Conservation (phyloP, 2,797 vertebrate species). For the Sylvilagus floridanus region DNA sequence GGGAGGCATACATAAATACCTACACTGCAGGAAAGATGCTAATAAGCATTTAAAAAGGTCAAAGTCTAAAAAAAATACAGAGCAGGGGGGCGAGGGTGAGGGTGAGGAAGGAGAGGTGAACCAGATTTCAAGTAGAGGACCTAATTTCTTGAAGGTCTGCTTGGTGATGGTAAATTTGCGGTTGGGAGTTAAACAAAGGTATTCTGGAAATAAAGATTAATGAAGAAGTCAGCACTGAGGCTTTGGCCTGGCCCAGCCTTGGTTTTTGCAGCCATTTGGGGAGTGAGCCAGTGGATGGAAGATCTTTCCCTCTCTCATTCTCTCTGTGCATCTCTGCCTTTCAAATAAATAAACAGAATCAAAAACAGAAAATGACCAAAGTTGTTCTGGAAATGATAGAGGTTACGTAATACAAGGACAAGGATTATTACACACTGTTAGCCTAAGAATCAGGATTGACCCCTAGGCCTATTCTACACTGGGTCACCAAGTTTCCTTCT, state of each 20-base stretch:
- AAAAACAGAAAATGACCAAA: too few species aligned
- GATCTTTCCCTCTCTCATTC: too few species aligned
- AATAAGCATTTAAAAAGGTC: conserved; percentile 41
- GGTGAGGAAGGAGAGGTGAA: neutral
- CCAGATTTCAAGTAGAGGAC: conserved; percentile 26
- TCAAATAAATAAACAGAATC: too few species aligned
- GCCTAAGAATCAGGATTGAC: neutral
- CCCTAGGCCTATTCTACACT: neutral
- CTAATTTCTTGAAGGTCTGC: neutral
- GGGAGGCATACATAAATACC: neutral
- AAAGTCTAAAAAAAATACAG: neutral
- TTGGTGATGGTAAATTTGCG: conserved; percentile 33
- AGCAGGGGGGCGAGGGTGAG: too few species aligned
- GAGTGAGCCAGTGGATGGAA: too few species aligned
- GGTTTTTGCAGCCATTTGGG: too few species aligned
- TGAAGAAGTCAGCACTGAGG: neutral
- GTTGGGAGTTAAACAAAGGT: neutral
- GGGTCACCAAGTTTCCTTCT: neutral
- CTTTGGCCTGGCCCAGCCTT: too few species aligned
- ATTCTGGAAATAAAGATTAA: neutral
- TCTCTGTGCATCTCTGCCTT: too few species aligned
- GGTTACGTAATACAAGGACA: neutral
- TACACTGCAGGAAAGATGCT: neutral
- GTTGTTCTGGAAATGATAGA: neutral
- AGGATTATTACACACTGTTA: neutral